Evolutionary conservation across 2,888 invertebrate genomes (phyloP).

Genomic region (Megastigmus dorsalis): DNA sequence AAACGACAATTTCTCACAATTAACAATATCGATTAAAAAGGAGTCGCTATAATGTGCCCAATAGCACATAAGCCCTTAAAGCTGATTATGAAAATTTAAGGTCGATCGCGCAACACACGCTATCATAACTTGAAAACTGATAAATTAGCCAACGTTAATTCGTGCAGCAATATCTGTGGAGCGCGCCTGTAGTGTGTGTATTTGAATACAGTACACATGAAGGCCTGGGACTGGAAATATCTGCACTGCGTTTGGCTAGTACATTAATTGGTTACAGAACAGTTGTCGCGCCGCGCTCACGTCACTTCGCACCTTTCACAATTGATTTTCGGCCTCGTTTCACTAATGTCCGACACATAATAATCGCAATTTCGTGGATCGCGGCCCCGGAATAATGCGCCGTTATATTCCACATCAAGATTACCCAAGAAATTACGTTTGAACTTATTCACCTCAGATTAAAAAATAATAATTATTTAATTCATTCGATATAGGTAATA

Average conservation of each 20-base stretch:
- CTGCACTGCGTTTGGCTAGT: background rate
- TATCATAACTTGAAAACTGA: background rate
- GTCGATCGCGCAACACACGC: too few relatives aligned
- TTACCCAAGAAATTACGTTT: too few relatives aligned
- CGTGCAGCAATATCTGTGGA: conserved; percentile 16
- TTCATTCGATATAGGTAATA: too few relatives aligned
- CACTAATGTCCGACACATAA: background rate
- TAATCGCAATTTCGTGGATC: conserved; percentile 1
- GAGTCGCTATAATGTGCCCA: too few relatives aligned
- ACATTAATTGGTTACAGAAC: conserved; percentile 2
- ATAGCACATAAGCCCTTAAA: too few relatives aligned
- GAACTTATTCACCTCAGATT: too few relatives aligned
- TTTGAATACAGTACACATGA: background rate
- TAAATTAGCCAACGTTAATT: conserved; percentile 19
- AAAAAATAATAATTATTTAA: too few relatives aligned
- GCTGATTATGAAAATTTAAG: too few relatives aligned
- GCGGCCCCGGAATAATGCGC: background rate
- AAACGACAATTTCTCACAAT: too few relatives aligned
- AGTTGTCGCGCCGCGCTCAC: background rate
- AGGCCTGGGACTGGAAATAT: conserved; percentile 21
- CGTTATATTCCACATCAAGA: background rate
- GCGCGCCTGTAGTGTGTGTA: too few relatives aligned
- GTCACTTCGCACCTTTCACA: conserved; percentile 13
- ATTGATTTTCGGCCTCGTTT: conserved; percentile 15
- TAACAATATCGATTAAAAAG: too few relatives aligned